Evolutionary conservation across 2,113 vertebrate genomes (phyloP), one percentile per base, ranked within the genome.

Genomic region (Tetrao urogallus): DNA sequence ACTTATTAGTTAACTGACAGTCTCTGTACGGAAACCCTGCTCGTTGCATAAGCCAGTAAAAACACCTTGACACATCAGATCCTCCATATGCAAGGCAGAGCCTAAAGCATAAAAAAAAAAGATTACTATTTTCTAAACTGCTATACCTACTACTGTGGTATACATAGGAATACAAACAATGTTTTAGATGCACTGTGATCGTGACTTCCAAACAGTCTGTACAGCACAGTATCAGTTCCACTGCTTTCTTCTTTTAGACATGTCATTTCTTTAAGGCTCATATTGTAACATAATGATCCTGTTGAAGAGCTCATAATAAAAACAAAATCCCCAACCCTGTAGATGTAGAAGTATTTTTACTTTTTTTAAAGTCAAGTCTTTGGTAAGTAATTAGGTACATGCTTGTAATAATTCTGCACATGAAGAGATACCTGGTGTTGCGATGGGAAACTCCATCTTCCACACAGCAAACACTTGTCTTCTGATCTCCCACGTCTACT

Each of bases 381-480:
- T 83, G n/a, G 30, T 71, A 75, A 74, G n/a, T 18, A 91, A 28
- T 0, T 38, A 63, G 47, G 25, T n/a, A 28, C 13, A 36, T 3
- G 21, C 21, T 72, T 80, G 12, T 12, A 67, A 47, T 36, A 75
- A 80, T 50, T 47, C 28, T 82, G 70, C 11, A 27, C 8, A 15
- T n/a, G 30, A 45, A 5, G 36, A 66, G 17, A 78, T 43, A 99
- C 99, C 99, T 98, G 82, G 99, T 99, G 95, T 99, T 99, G 58
- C 99, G 98, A 90, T 99, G 99, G 28, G 99, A 99, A 85, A 99
- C 98, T 16, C 99, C 99, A 7, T 99, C 99, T 94, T 99, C 99
- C 18, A 99, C 99, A 74, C 99, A 99, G 91, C 99, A 99, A 40
- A 99, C 97, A 2, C 99, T 99, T 76, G 99, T 99, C 97, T 99